phyloP scores from a whole-genome alignment of 2,888 invertebrate species.

The Neoaliturus tenellus region DNA sequence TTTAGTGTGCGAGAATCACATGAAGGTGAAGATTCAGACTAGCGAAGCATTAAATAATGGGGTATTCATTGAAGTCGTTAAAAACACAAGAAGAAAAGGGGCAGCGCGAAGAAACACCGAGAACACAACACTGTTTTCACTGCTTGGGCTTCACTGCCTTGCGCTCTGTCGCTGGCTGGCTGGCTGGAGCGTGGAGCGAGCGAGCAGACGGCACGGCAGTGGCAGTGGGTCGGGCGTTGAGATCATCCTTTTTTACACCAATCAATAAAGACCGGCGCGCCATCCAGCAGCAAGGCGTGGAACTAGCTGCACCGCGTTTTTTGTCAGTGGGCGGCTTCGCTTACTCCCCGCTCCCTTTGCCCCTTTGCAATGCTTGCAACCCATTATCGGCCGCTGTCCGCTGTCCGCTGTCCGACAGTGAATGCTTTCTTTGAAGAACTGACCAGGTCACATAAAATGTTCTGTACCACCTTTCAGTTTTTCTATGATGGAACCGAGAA shows the following conservation, averaged over 20 bases:
- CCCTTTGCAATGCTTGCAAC: too few species aligned
- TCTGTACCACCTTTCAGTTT: too few species aligned
- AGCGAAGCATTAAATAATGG: neutral
- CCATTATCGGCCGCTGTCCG: too few species aligned
- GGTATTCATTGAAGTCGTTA: neutral
- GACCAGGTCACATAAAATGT: too few species aligned
- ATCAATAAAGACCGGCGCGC: slow-evolving; percentile 22
- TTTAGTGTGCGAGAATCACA: neutral
- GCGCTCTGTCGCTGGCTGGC: neutral
- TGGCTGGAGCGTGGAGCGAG: neutral
- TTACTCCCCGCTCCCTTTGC: too few species aligned
- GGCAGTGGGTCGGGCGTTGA: neutral
- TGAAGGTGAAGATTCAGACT: neutral
- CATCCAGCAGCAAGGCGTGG: slow-evolving; percentile 12
- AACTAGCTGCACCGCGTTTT: neutral
- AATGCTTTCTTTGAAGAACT: neutral
- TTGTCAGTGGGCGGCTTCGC: neutral
- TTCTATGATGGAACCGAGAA: too few species aligned
- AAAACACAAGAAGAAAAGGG: neutral
- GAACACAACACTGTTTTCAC: neutral
- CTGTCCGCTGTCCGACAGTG: too few species aligned
- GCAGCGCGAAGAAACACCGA: neutral
- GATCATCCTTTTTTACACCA: slow-evolving; percentile 30
- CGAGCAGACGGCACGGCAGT: neutral
- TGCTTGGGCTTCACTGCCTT: neutral